phyloP scores from a whole-genome alignment of 2,888 invertebrate species.

The Erynnis tages region DNA sequence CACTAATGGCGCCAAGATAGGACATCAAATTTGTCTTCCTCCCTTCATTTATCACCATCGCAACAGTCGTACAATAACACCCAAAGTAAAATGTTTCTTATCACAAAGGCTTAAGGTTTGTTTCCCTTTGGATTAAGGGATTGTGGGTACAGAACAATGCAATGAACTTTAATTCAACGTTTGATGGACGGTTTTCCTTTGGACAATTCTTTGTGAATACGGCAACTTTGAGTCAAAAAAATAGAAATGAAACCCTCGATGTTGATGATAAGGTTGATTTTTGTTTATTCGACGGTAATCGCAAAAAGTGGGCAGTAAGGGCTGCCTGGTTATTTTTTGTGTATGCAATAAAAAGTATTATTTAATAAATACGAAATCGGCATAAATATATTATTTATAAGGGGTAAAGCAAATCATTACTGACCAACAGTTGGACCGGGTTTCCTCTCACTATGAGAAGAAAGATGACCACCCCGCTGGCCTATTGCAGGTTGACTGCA shows the following conservation, averaged over 20 bases:
- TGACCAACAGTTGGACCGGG: too few species aligned
- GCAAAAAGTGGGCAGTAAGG: too few species aligned
- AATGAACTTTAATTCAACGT: slow-evolving; percentile 15
- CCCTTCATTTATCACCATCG: slow-evolving; percentile 55
- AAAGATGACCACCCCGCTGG: too few species aligned
- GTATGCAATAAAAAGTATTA: too few species aligned
- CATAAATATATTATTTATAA: too few species aligned
- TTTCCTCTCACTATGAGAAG: too few species aligned
- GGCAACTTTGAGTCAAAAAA: not conserved
- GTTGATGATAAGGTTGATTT: not conserved
- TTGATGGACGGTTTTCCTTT: slow-evolving; percentile 20
- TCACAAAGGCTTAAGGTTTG: not conserved
- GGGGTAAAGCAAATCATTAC: too few species aligned
- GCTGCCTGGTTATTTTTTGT: too few species aligned
- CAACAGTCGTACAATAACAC: not conserved
- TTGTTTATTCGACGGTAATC: too few species aligned
- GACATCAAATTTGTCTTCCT: slow-evolving; percentile 64
- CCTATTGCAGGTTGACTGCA: too few species aligned
- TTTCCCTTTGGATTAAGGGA: not conserved
- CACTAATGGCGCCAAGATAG: slow-evolving; percentile 39
- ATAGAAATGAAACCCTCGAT: not conserved
- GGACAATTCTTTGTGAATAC: not conserved
- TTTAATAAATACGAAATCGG: too few species aligned
- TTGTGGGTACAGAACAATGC: not conserved
- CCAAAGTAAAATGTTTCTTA: slow-evolving; percentile 10